Percentiles rank a stretch among this genome's conserved stretches.
Evolutionary conservation across 2,113 vertebrate genomes (phyloP).

Genomic region (Scomber scombrus): DNA sequence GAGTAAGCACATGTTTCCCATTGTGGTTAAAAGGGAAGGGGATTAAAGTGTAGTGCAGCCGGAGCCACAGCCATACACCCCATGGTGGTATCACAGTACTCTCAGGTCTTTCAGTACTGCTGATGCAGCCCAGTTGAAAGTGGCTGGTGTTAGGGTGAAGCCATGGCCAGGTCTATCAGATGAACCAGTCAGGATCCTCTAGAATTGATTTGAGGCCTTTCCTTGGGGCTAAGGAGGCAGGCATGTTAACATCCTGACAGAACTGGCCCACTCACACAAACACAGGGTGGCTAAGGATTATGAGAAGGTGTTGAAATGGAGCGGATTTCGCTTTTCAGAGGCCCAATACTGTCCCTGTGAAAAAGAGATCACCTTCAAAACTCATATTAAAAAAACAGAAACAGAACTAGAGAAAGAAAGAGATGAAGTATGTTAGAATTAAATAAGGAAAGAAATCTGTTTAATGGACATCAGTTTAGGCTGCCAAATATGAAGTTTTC

Average conservation of each 20-base stretch:
- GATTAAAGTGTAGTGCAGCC: slow-evolving; percentile 79
- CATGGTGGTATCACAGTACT: slow-evolving; percentile 80
- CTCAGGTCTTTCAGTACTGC: slow-evolving; percentile 74
- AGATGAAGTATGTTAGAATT: neutral
- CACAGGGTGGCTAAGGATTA: slow-evolving; percentile 55
- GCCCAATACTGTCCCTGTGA: slow-evolving; percentile 28
- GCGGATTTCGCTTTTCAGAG: slow-evolving; percentile 69
- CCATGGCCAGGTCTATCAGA: slow-evolving; percentile 43
- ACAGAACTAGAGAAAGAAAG: neutral
- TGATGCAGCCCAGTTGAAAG: slow-evolving; percentile 73
- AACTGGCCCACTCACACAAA: slow-evolving; percentile 59
- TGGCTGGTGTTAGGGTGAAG: slow-evolving; percentile 48
- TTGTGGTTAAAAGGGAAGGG: slow-evolving; percentile 82
- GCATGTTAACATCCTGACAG: slow-evolving; percentile 72
- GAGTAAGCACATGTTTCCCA: slow-evolving; percentile 84
- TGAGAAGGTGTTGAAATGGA: slow-evolving; percentile 83
- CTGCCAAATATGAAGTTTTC: slow-evolving; percentile 47
- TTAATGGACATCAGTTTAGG: slow-evolving; percentile 18
- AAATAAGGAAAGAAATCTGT: slow-evolving; percentile 17
- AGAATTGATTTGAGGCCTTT: slow-evolving; percentile 42
- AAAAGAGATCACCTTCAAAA: slow-evolving; percentile 61
- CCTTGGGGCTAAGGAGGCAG: slow-evolving; percentile 33
- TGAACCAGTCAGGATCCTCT: slow-evolving; percentile 24
- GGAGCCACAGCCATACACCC: slow-evolving; percentile 74
- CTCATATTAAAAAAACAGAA: slow-evolving; percentile 39